phyloP scores from a whole-genome alignment of 2,113 vertebrate species.

The Sceloporus tristichus region DNA sequence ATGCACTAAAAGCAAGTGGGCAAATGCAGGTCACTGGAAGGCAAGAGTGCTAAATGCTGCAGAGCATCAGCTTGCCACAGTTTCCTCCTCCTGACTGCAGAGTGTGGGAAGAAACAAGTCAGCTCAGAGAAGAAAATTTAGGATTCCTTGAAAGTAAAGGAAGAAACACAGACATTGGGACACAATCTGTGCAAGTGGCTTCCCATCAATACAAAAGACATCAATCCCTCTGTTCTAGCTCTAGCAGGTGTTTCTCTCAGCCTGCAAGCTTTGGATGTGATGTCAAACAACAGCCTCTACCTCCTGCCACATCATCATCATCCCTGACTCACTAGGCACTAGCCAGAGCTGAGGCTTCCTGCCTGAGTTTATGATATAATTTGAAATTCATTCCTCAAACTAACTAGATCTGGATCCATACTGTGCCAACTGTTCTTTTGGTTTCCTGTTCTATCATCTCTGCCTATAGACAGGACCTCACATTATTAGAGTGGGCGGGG shows the following conservation, averaged over 20 bases:
- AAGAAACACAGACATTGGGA: not conserved
- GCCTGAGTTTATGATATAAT: not conserved
- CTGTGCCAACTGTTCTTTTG: not conserved
- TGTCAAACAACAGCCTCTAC: not conserved
- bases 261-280: not conserved
- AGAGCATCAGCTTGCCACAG: constrained; percentile 13
- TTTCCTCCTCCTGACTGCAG: constrained; percentile 31
- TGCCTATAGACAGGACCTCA: not conserved
- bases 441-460: not conserved
- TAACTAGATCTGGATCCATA: not conserved
- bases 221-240: not conserved
- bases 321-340: not conserved
- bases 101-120: not conserved
- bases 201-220: not conserved
- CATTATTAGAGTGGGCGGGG: too few species aligned
- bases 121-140: constrained; percentile 29
- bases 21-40: constrained; percentile 48
- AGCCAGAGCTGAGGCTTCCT: not conserved
- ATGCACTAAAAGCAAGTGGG: constrained; percentile 23
- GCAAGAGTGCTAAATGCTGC: constrained; percentile 40
- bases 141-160: not conserved
- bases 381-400: not conserved
- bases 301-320: not conserved
- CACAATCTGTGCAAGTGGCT: not conserved
- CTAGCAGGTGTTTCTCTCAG: not conserved